phyloP scores from a whole-genome alignment of 2,797 vertebrate species.

The Neostethus bicornis region DNA sequence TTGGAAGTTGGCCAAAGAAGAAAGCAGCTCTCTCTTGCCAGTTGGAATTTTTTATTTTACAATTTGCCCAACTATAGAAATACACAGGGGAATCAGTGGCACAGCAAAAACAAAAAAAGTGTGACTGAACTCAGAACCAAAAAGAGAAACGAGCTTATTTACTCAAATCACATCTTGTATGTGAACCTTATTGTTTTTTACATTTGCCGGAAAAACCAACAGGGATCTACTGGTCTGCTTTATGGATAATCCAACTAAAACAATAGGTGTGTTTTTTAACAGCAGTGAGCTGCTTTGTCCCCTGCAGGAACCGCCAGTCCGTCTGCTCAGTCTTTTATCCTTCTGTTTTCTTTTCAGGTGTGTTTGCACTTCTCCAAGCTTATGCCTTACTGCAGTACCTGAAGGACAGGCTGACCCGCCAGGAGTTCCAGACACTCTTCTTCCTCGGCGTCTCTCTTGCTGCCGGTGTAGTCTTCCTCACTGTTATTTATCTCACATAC shows the following conservation, averaged over 20 bases:
- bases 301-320: conserved; percentile 35
- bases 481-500: conserved; percentile 98
- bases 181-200: conserved; percentile 45
- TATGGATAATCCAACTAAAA: conserved; percentile 31
- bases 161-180: conserved; percentile 39
- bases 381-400: conserved; percentile 98
- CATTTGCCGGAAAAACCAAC: conserved; percentile 37
- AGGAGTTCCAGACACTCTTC: conserved; percentile 98
- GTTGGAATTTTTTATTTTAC: conserved; percentile 14
- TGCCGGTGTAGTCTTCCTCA: conserved; percentile 93
- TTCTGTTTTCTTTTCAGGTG: conserved; percentile 76
- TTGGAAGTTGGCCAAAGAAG: conserved; percentile 39
- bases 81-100: conserved; percentile 24
- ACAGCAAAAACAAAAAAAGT: conserved; percentile 18
- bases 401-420: conserved; percentile 94
- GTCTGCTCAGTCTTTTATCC: conserved; percentile 38
- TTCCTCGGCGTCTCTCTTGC: conserved; percentile 96
- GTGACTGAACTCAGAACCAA: conserved; percentile 16
- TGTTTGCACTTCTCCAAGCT: conserved; percentile 95
- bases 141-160: conserved; percentile 34
- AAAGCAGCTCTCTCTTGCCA: conserved; percentile 16
- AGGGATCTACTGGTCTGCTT: conserved; percentile 28
- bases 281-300: conserved; percentile 36
- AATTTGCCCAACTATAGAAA: conserved; percentile 33
- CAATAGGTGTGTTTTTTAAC: conserved; percentile 20